These are phyloP conservation scores for Panopea generosa DNA, from an alignment of 2,888 invertebrate species.

Conservation along the genomic window DNA sequence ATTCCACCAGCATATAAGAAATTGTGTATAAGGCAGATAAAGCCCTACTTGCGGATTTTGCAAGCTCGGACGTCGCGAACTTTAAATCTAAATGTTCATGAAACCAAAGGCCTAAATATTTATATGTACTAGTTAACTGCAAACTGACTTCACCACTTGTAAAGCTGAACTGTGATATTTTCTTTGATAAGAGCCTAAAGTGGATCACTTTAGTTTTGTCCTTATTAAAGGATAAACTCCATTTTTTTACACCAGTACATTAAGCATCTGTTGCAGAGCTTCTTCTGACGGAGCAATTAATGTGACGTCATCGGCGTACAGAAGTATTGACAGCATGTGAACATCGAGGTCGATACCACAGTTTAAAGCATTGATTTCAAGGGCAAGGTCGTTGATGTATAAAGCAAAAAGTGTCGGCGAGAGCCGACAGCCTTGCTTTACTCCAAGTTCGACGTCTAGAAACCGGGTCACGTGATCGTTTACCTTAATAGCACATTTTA, in stretches of 20 bases:
- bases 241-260: slow-evolving; percentile 14
- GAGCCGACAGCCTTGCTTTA: too few species aligned
- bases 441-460: too few species aligned
- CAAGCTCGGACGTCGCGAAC: background rate
- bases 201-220: slow-evolving; percentile 27
- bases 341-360: too few species aligned
- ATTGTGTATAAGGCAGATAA: slow-evolving; percentile 21
- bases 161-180: background rate
- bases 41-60: slow-evolving; percentile 38
- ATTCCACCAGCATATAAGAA: slow-evolving; percentile 20
- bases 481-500: too few species aligned
- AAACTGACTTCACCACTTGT: slow-evolving; percentile 10
- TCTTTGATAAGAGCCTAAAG: slow-evolving; percentile 2
- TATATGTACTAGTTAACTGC: slow-evolving; percentile 17
- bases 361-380: too few species aligned
- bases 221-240: slow-evolving; percentile 35
- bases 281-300: slow-evolving; percentile 16
- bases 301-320: slow-evolving; percentile 1
- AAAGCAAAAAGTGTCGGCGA: too few species aligned
- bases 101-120: slow-evolving; percentile 49
- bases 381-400: too few species aligned
- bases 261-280: slow-evolving; percentile 16
- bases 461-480: too few species aligned
- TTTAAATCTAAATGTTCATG: slow-evolving; percentile 12
- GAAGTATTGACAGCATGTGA: too few species aligned